These are phyloP conservation scores for Drosophila prolongata DNA, from an alignment of 2,888 invertebrate species.

Conservation along the genomic window DNA sequence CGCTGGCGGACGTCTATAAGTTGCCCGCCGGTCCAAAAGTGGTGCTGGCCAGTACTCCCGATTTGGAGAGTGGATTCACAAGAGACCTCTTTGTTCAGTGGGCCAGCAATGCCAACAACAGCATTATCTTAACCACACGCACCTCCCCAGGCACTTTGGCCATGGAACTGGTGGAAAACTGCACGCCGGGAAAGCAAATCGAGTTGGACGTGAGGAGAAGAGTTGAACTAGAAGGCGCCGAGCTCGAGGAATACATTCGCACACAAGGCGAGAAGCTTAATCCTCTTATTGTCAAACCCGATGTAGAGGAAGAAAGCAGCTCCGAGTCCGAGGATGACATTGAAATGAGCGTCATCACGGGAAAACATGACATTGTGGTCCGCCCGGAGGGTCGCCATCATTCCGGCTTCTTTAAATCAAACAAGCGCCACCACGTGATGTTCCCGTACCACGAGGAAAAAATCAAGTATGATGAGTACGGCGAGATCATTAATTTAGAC, in stretches of 20 bases:
- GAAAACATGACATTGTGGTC: slow-evolving; percentile 95
- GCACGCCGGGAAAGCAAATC: slow-evolving; percentile 88
- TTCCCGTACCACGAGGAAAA: slow-evolving; percentile 97
- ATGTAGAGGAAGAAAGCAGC: slow-evolving; percentile 88
- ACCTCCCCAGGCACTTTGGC: slow-evolving; percentile 93
- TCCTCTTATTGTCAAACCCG: slow-evolving; percentile 85
- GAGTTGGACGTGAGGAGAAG: slow-evolving; percentile 89
- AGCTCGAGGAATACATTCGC: slow-evolving; percentile 90
- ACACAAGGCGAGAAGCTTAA: slow-evolving; percentile 86
- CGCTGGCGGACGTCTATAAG: slow-evolving; percentile 92
- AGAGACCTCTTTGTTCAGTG: slow-evolving; percentile 97
- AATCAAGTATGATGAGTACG: slow-evolving; percentile 97
- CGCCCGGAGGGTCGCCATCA: slow-evolving; percentile 89
- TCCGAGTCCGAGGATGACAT: slow-evolving; percentile 93
- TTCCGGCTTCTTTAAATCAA: slow-evolving; percentile 93
- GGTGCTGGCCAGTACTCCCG: slow-evolving; percentile 96
- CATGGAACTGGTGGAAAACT: slow-evolving; percentile 91
- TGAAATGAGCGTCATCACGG: slow-evolving; percentile 93
- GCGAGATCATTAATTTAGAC: slow-evolving; percentile 96
- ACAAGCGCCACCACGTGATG: slow-evolving; percentile 97
- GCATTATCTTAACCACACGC: slow-evolving; percentile 96
- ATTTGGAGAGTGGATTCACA: slow-evolving; percentile 97
- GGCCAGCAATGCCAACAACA: slow-evolving; percentile 96
- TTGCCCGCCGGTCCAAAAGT: slow-evolving; percentile 95
- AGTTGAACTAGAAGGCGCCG: slow-evolving; percentile 90